Percentiles rank a stretch among this genome's conserved stretches.
Evolutionary conservation across 2,888 invertebrate species (phyloP).

Genomic region (Drosophila tanythrix): DNA sequence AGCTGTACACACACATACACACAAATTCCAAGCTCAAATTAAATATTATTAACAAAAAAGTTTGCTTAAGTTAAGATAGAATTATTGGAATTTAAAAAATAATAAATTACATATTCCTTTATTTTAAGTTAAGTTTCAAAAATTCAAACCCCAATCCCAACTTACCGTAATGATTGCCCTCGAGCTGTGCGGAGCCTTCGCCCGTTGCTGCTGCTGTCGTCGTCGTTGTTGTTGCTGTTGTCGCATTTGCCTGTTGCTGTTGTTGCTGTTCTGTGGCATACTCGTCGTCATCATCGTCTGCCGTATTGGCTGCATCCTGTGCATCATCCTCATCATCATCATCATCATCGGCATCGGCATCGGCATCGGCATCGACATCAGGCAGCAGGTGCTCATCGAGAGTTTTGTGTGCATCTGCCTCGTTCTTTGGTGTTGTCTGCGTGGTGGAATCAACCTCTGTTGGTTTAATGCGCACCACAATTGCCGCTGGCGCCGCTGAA

Average conservation of each 20-base stretch:
- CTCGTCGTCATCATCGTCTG: conserved; percentile 59
- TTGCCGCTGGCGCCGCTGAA: not conserved
- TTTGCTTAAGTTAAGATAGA: not conserved
- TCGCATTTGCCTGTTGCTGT: not conserved
- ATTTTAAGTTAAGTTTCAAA: not conserved
- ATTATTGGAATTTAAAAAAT: not conserved
- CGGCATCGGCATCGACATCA: not conserved
- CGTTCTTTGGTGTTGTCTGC: conserved; percentile 81
- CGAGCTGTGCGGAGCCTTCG: conserved; percentile 93
- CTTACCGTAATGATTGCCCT: conserved; percentile 93
- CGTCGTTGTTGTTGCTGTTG: conserved; percentile 1
- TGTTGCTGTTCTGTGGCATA: conserved; percentile 85
- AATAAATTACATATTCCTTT: no score
- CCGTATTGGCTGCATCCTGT: conserved; percentile 43
- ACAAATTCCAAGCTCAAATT: not conserved
- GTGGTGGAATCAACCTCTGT: conserved; percentile 81
- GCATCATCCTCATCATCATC: conserved; percentile 48
- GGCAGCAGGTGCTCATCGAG: conserved; percentile 40
- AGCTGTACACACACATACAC: not conserved
- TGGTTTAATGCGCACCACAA: conserved; percentile 54
- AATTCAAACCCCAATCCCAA: not conserved
- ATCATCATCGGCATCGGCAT: conserved; percentile 1
- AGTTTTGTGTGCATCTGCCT: conserved; percentile 46
- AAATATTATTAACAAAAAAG: not conserved
- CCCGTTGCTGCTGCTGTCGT: conserved; percentile 41